Conservation (phyloP, 2,888 invertebrate genomes). For the Resseliella maxima region DNA sequence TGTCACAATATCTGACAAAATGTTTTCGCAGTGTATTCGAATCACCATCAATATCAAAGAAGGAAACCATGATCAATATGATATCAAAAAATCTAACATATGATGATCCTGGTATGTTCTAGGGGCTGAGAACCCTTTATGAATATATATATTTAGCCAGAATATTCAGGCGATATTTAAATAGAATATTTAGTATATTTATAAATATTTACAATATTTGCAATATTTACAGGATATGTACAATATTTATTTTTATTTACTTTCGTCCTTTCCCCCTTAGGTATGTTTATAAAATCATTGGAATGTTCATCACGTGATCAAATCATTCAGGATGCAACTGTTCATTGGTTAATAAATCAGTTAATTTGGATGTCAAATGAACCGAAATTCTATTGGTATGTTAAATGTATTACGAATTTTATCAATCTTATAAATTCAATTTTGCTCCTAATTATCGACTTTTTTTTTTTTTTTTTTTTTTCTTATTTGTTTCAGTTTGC, state of each 20-base stretch:
- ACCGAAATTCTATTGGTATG: background rate
- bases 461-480: background rate
- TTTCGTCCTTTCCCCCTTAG: too few relatives aligned
- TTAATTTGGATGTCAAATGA: constrained; percentile 56
- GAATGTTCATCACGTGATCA: constrained; percentile 48
- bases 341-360: constrained; percentile 59
- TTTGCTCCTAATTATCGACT: background rate
- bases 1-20: background rate
- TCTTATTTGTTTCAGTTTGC: background rate
- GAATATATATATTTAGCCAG: too few relatives aligned
- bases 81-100: constrained; percentile 59
- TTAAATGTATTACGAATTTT: background rate
- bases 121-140: too few relatives aligned
- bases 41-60: background rate
- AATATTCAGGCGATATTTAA: too few relatives aligned
- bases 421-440: background rate
- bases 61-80: constrained; percentile 55
- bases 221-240: too few relatives aligned
- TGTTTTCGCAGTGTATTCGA: background rate
- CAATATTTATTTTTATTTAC: too few relatives aligned
- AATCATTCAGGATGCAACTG: constrained; percentile 57
- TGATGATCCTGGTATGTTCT: constrained; percentile 59
- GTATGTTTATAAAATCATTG: constrained; percentile 56
- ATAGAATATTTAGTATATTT: too few relatives aligned
- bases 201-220: too few relatives aligned